Base-by-base conservation (phyloP, 1,140 invertebrate species). In the Drosophila subpulchrella region DNA sequence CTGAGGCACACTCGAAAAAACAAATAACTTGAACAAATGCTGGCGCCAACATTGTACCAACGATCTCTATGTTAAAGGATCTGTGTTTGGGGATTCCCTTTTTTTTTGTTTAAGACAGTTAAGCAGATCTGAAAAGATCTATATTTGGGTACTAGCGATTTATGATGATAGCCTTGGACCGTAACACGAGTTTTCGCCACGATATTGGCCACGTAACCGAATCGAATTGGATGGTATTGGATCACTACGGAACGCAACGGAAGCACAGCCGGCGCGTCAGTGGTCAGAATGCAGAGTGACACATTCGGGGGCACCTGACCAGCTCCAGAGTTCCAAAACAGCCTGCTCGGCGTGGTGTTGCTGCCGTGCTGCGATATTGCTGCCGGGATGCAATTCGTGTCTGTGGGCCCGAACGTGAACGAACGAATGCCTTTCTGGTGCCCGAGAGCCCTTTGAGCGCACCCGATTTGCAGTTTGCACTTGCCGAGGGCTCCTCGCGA, bases 211-310 rank as follows among this genome's bases (percentile, higher is more conserved):
- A 65, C 63, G 63, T 48, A 65, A 48, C 32, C 44, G 41, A 44
- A 48, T 59, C 27, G 4, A 24, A 75, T 38, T 38, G 34, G 41
- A 39, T 15, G 24, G 46, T 42, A 75, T 46, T 24, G 47, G 39
- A 34, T 34, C 24, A 41, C 50, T 42, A 24, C 75, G 65, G 13
- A 38, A 27, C 20, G 41, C 36, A 38, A 50, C 61, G 78, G 70
- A 91, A 89, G 88, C 84, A 86, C 81, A 81, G 90, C 90, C 90
- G 90, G 83, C 90, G 80, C 90, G 90, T 91, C 85, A 85, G 90
- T 91, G 90, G 90, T 91, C 90, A 91, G 71, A 91, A 91, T 91
- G 86, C 86, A 90, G 75, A 91, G 86, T 90, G 86, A 91, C 90
- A 91, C 86, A 90, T 90, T 75, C 68, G 73, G 60, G 47, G 82